Evolutionary conservation across 2,888 invertebrate genomes (phyloP).

Genomic region (Fragum sueziense): DNA sequence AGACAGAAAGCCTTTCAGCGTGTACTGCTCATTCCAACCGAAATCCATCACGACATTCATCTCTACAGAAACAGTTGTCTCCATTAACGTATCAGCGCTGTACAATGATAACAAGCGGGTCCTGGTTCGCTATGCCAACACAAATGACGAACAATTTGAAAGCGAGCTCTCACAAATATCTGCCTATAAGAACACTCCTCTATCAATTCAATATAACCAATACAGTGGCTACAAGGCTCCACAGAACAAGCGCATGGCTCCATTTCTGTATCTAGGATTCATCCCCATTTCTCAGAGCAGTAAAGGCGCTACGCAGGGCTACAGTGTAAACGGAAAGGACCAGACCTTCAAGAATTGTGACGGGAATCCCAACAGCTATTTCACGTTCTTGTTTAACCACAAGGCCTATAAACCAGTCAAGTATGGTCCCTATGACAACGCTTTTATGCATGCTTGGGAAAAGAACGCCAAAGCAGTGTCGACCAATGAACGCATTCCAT

Average conservation of each 20-base stretch:
- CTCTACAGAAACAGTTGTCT: conserved; percentile 21
- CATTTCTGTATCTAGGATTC: conserved; percentile 40
- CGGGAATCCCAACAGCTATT: conserved; percentile 32
- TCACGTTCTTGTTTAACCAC: conserved; percentile 20
- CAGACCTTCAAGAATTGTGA: conserved; percentile 48
- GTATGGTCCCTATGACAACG: conserved; percentile 4
- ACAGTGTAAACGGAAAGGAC: conserved; percentile 36
- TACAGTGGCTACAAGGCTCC: conserved; percentile 19
- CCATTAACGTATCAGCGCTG: conserved; percentile 32
- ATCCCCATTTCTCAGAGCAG: conserved; percentile 19
- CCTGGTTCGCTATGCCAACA: conserved; percentile 29
- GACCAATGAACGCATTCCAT: conserved; percentile 20
- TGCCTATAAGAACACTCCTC: conserved; percentile 15
- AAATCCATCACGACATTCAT: conserved; percentile 39
- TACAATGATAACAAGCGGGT: conserved; percentile 34
- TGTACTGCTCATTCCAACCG: conserved; percentile 42
- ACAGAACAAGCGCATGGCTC: conserved; percentile 37
- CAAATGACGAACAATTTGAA: conserved; percentile 37
- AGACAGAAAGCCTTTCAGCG: conserved; percentile 30
- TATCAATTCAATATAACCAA: conserved; percentile 40
- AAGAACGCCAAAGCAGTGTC: conserved; percentile 27
- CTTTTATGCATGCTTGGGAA: conserved; percentile 46
- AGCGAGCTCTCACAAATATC: conserved; percentile 35
- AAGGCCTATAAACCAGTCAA: neutral
- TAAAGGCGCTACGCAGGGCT: conserved; percentile 28